phyloP scores from a whole-genome alignment of 1,140 invertebrate species.

The Tetramorium simillimum region DNA sequence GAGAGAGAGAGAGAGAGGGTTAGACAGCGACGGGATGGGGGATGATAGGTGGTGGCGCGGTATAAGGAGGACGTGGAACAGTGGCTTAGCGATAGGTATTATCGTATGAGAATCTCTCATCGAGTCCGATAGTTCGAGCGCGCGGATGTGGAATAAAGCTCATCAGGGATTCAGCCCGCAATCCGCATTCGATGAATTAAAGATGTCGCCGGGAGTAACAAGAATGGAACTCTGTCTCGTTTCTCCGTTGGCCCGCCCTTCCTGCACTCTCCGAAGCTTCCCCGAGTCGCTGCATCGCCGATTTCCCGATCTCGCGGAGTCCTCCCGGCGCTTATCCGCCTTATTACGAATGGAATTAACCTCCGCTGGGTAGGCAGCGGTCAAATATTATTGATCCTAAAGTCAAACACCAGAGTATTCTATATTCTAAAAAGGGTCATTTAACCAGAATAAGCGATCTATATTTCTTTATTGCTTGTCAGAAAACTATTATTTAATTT shows the following conservation, averaged over 20 bases:
- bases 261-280: neutral
- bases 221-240: conserved; percentile 79
- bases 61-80: conserved; percentile 65
- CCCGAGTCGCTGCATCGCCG: conserved; percentile 18
- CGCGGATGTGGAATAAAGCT: conserved; percentile 85
- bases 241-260: conserved; percentile 44
- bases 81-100: conserved; percentile 76
- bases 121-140: conserved; percentile 84
- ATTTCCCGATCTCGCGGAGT: conserved; percentile 62
- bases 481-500: neutral
- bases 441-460: neutral
- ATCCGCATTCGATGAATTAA: conserved; percentile 86
- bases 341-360: conserved; percentile 79
- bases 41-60: conserved; percentile 27
- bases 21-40: conserved; percentile 9
- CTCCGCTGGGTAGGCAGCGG: conserved; percentile 46
- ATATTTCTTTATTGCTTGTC: neutral
- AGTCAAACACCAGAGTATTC: neutral
- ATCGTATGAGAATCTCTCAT: conserved; percentile 83
- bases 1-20: neutral
- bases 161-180: conserved; percentile 84
- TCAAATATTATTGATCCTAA: conserved; percentile 36
- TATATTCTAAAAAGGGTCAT: neutral
- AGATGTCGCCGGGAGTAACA: conserved; percentile 84
- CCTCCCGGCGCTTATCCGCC: conserved; percentile 71